These are phyloP conservation scores for Pachypanchax playfairii DNA, from an alignment of 2,113 vertebrate genomes.

Conservation along the genomic window DNA sequence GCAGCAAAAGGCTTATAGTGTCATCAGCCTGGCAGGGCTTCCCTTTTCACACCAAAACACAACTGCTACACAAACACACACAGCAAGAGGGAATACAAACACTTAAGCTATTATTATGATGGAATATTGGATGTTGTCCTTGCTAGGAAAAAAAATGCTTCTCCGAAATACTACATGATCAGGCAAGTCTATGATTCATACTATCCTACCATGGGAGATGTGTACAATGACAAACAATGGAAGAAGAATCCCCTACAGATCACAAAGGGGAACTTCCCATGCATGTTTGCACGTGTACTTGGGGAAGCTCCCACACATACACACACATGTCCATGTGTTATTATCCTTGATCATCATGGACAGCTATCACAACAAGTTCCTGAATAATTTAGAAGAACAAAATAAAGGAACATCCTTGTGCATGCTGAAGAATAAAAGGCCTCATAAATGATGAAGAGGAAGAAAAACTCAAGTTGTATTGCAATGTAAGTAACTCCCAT, in stretches of 20 bases:
- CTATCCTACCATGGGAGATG: slow-evolving; percentile 48
- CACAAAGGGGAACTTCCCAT: slow-evolving; percentile 47
- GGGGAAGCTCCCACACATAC: slow-evolving; percentile 1
- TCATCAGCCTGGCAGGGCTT: neutral
- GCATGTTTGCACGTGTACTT: slow-evolving; percentile 15
- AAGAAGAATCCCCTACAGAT: slow-evolving; percentile 68
- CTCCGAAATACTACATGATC: slow-evolving; percentile 61
- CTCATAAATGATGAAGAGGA: slow-evolving; percentile 64
- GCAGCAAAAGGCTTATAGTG: neutral
- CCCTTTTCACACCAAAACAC: neutral
- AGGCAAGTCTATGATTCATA: slow-evolving; percentile 67
- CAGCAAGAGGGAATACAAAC: neutral
- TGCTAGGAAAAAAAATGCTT: slow-evolving; percentile 5
- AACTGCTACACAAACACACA: neutral
- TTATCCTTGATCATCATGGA: slow-evolving; percentile 51
- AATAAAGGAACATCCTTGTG: slow-evolving; percentile 64
- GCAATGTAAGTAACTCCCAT: slow-evolving; percentile 1
- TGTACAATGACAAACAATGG: slow-evolving; percentile 61
- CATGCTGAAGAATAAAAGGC: slow-evolving; percentile 62
- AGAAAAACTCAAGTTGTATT: slow-evolving; percentile 25
- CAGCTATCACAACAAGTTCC: slow-evolving; percentile 59
- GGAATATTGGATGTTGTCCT: slow-evolving; percentile 30
- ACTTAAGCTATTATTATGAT: slow-evolving; percentile 1
- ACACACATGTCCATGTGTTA: slow-evolving; percentile 34
- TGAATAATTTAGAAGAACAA: slow-evolving; percentile 75